Evolutionary conservation across 2,113 vertebrate genomes (phyloP).

Genomic region (Hemibagrus wyckioides): DNA sequence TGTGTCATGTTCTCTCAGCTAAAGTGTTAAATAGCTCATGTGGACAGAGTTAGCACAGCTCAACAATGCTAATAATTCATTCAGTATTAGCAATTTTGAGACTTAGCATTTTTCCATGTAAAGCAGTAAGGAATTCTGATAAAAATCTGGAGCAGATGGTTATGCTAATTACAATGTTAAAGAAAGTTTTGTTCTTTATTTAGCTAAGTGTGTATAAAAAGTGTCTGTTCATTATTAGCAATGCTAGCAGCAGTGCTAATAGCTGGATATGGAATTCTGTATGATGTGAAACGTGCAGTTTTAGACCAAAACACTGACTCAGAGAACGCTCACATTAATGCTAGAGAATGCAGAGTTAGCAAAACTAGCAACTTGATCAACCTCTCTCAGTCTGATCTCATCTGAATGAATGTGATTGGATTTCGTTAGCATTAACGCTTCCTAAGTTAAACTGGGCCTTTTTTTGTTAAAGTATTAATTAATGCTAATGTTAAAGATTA

Average conservation of each 20-base stretch:
- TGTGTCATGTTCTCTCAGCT: neutral
- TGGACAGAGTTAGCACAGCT: neutral
- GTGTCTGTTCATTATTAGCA: neutral
- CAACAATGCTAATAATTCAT: neutral
- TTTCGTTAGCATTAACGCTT: neutral
- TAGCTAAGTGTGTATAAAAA: neutral
- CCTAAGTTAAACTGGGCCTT: neutral
- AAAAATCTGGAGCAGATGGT: neutral
- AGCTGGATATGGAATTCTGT: neutral
- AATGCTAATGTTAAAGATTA: too few relatives aligned
- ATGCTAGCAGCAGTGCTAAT: neutral
- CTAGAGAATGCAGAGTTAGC: neutral
- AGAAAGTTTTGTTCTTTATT: neutral
- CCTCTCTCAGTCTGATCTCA: neutral
- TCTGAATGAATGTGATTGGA: neutral
- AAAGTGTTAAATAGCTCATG: neutral
- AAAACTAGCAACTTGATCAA: neutral
- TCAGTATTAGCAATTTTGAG: neutral
- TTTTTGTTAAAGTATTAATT: too few relatives aligned
- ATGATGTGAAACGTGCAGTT: neutral
- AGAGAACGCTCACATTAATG: too few relatives aligned
- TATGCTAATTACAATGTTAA: neutral
- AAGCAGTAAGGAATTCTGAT: neutral
- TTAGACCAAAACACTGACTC: neutral
- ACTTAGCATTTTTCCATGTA: neutral